Conservation (phyloP, 2,797 vertebrate genomes). For the Poeciliopsis infans region DNA sequence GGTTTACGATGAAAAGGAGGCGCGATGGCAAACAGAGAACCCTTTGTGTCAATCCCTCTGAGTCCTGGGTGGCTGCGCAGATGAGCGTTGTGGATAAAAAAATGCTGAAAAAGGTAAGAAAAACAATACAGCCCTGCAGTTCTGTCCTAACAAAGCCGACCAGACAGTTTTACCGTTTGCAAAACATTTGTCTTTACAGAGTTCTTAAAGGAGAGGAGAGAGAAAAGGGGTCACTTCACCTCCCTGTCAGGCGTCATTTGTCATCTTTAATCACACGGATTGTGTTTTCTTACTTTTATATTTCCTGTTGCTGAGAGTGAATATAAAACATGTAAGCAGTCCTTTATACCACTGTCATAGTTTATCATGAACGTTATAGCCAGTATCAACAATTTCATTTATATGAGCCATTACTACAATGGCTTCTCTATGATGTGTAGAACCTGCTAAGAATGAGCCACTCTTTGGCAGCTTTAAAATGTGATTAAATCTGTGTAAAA, state of each 20-base stretch:
- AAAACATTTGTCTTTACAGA: slow-evolving; percentile 33
- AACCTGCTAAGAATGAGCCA: slow-evolving; percentile 65
- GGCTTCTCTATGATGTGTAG: slow-evolving; percentile 28
- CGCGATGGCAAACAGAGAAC: accelerated
- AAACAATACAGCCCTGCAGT: neutral
- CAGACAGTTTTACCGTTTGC: neutral
- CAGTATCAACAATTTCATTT: slow-evolving; percentile 17
- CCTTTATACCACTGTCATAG: slow-evolving; percentile 14
- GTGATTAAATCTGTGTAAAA: slow-evolving; percentile 22
- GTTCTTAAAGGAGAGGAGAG: slow-evolving; percentile 5
- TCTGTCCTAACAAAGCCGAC: neutral
- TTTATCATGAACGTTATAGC: slow-evolving; percentile 22
- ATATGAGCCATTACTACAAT: slow-evolving; percentile 29
- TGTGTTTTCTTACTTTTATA: slow-evolving; percentile 30
- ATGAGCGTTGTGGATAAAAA: accelerated
- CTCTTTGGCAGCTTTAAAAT: slow-evolving; percentile 64
- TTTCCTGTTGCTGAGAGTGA: slow-evolving; percentile 53
- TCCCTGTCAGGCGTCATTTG: slow-evolving; percentile 14
- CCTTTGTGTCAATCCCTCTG: slow-evolving; percentile 69
- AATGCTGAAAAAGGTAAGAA: slow-evolving; percentile 3
- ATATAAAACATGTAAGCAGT: slow-evolving; percentile 34
- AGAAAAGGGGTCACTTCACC: slow-evolving; percentile 16
- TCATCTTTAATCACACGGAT: slow-evolving; percentile 28
- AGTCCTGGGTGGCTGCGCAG: slow-evolving; percentile 20
- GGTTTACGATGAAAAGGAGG: slow-evolving; percentile 61